These are phyloP conservation scores for Alitta virens DNA, from an alignment of 2,888 invertebrate species.

Conservation along the genomic window DNA sequence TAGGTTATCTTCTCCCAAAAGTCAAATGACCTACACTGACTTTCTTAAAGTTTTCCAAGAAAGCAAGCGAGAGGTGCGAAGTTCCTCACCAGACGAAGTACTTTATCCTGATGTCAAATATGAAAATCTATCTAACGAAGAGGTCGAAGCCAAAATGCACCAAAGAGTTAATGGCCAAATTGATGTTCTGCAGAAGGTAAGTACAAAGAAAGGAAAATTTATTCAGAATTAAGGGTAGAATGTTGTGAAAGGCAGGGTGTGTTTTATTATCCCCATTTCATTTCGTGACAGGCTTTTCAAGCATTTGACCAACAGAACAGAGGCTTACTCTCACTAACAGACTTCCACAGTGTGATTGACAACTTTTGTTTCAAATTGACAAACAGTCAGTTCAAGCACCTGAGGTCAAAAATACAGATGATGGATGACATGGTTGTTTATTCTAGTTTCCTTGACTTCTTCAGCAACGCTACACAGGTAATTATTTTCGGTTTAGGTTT, in stretches of 20 bases:
- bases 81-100: conserved; percentile 18
- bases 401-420: conserved; percentile 34
- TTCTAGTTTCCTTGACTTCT: conserved; percentile 37
- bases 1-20: conserved; percentile 38
- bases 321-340: conserved; percentile 37
- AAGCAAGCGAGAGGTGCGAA: conserved; percentile 46
- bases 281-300: conserved; percentile 43
- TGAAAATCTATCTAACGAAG: conserved; percentile 33
- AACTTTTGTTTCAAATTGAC: conserved; percentile 51
- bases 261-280: too few relatives aligned
- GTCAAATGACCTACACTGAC: conserved; percentile 43
- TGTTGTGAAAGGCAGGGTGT: too few relatives aligned
- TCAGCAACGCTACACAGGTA: conserved; percentile 3
- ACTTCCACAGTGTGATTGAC: conserved; percentile 49
- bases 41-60: conserved; percentile 53
- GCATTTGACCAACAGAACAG: conserved; percentile 46
- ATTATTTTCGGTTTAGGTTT: too few relatives aligned
- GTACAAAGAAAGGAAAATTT: too few relatives aligned
- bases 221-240: too few relatives aligned
- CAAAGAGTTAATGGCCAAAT: conserved; percentile 36
- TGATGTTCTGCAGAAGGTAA: conserved; percentile 46
- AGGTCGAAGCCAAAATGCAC: conserved; percentile 41
- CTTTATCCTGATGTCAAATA: background rate
- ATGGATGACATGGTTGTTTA: conserved; percentile 42
- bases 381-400: conserved; percentile 45